Evolutionary conservation across 2,113 vertebrate genomes (phyloP).

Genomic region (Anolis sagrei): DNA sequence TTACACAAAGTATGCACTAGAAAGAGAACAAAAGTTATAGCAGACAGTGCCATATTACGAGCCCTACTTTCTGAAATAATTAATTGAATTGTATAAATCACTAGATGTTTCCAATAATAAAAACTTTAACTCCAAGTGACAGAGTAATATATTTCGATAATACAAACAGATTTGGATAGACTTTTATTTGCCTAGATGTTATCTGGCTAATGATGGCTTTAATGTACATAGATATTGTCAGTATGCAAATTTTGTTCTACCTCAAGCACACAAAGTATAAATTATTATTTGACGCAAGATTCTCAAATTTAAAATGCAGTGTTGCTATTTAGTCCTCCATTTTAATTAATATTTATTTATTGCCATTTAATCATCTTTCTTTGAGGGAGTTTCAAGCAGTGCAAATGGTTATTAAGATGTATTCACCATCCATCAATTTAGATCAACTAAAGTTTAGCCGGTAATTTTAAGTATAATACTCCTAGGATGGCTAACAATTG

Average conservation of each 20-base stretch:
- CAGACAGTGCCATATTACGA: slow-evolving; percentile 18
- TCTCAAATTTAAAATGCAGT: neutral
- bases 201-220: slow-evolving; percentile 15
- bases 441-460: no score
- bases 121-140: slow-evolving; percentile 13
- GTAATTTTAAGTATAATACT: neutral
- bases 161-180: fast-evolving
- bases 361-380: neutral
- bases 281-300: slow-evolving; percentile 12
- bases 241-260: slow-evolving; percentile 10
- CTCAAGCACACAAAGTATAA: slow-evolving; percentile 8
- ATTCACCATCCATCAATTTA: neutral
- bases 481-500: neutral
- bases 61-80: slow-evolving; percentile 20
- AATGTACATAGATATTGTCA: neutral
- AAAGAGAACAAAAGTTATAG: slow-evolving; percentile 26
- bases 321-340: neutral
- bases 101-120: slow-evolving; percentile 3
- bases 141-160: slow-evolving; percentile 26
- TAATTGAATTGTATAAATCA: neutral
- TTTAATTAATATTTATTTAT: neutral
- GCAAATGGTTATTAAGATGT: neutral
- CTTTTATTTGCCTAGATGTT: slow-evolving; percentile 22
- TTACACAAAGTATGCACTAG: neutral
- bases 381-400: neutral